These are phyloP conservation scores for Mythimna pallens DNA, from an alignment of 2,888 invertebrate species.

Conservation along the genomic window DNA sequence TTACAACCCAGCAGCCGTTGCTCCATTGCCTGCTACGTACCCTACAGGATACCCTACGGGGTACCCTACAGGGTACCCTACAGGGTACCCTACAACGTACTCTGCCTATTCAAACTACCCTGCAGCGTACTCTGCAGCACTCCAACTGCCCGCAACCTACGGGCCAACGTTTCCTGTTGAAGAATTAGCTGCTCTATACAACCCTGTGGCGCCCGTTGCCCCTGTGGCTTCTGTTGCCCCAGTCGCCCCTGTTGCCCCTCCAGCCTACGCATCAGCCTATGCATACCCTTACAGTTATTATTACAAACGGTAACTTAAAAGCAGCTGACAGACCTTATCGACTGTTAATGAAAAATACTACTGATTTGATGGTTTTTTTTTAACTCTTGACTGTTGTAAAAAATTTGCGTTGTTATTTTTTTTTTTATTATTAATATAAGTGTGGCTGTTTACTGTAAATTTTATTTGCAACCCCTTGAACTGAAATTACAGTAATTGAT, in stretches of 20 bases:
- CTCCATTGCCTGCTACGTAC: slow-evolving; percentile 47
- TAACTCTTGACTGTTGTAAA: slow-evolving; percentile 11
- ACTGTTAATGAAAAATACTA: slow-evolving; percentile 2
- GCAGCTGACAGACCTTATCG: not conserved
- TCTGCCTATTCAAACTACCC: slow-evolving; percentile 19
- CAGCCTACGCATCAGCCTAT: slow-evolving; percentile 50
- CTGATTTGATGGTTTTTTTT: slow-evolving; percentile 1
- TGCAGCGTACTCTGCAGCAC: slow-evolving; percentile 10
- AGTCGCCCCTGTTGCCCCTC: slow-evolving; percentile 34
- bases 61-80: slow-evolving; percentile 44
- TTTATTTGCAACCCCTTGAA: slow-evolving; percentile 13
- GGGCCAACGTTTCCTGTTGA: slow-evolving; percentile 73
- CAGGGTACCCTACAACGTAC: slow-evolving; percentile 43
- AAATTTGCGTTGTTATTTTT: slow-evolving; percentile 29
- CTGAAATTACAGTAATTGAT: not conserved
- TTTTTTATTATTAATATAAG: slow-evolving; percentile 24
- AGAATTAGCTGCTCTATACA: slow-evolving; percentile 66
- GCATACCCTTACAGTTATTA: slow-evolving; percentile 65
- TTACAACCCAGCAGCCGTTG: slow-evolving; percentile 37
- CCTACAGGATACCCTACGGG: slow-evolving; percentile 40
- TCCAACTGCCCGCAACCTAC: slow-evolving; percentile 65
- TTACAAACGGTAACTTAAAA: slow-evolving; percentile 45
- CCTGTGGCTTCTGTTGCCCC: slow-evolving; percentile 46
- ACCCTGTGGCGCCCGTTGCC: slow-evolving; percentile 47
- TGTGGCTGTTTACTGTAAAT: slow-evolving; percentile 32